Base-by-base conservation (phyloP, 2,113 vertebrate genomes). In the Epinephelus moara region DNA sequence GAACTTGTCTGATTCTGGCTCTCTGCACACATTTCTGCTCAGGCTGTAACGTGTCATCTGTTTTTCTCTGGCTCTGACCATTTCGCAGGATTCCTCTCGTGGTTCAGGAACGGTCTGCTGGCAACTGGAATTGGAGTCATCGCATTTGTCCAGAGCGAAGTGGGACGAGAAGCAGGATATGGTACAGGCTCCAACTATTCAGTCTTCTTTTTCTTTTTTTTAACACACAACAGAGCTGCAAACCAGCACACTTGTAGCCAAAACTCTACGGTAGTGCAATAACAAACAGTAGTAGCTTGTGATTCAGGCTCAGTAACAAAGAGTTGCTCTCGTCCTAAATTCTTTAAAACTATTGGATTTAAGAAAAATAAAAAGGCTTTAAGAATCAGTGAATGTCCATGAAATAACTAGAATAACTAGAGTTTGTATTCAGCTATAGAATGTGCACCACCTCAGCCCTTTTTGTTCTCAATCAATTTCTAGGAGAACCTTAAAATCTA, bases 21-120 rank as follows among this genome's bases (percentile, higher is more conserved):
- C 61, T 11, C 19, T 47, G 63, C n/a, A 9, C 71, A 47, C 49
- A 25, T 25, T 10, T 85, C 49, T 4, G 45, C 3, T 60, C 67
- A 1, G 30, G 70, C 60, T 55, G 49, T 50, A 21, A 57, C 0
- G 0, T 8, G 18, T n/a, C 60, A 21, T 59, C 30, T 45, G 55
- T 76, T 75, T 3, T 40, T 70, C 66, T 73, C 5, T 70, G 57
- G 14, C 68, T 70, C 55, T 76, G 18, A 13, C 23, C 76, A 7
- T 85, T 66, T 85, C 88, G 21, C 90, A 98, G 97, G 97, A 7
- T 97, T 97, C 83, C 95, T 97, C 17, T 97, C 97, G 2, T 98
- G 97, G 97, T 97, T 98, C 91, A 94, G 97, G 55, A 98, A 98
- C 57, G 97, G 97, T 19, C 93, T 98, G 81, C 93, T 98, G 88